phyloP scores from a whole-genome alignment of 1,140 invertebrate genomes.

The Heliconius nattereri region DNA sequence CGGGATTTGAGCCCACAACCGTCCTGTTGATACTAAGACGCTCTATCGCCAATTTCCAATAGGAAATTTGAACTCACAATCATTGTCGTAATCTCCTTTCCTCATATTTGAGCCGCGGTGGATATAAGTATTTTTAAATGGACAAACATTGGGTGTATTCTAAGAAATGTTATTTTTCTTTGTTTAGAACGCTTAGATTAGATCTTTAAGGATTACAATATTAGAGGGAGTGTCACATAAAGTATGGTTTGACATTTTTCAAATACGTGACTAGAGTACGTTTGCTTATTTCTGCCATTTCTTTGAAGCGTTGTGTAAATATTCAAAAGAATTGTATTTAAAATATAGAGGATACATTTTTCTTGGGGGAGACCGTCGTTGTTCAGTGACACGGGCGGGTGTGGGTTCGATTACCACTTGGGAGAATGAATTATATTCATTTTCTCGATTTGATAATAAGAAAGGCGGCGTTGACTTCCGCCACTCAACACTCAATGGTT shows the following conservation, averaged over 20 bases:
- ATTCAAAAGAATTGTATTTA: not conserved
- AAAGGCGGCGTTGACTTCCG: too few relatives aligned
- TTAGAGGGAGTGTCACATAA: slow-evolving; percentile 56
- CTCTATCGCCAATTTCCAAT: too few relatives aligned
- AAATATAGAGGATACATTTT: too few relatives aligned
- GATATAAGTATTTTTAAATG: not conserved
- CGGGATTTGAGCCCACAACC: too few relatives aligned
- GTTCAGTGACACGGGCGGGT: too few relatives aligned
- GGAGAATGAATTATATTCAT: too few relatives aligned
- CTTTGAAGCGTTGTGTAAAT: slow-evolving; percentile 4
- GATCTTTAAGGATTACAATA: slow-evolving; percentile 66
- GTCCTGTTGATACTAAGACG: too few relatives aligned
- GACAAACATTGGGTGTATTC: slow-evolving; percentile 42
- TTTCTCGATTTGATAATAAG: too few relatives aligned
- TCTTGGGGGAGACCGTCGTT: too few relatives aligned
- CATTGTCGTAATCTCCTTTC: not conserved
- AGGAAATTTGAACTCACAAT: not conserved
- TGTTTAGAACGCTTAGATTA: slow-evolving; percentile 49
- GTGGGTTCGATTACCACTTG: too few relatives aligned
- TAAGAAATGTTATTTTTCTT: slow-evolving; percentile 52
- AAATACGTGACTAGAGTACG: slow-evolving; percentile 35
- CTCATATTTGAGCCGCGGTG: not conserved
- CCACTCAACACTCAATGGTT: too few relatives aligned
- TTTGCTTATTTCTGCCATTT: slow-evolving; percentile 33
- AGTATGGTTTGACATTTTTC: slow-evolving; percentile 60